Base-by-base conservation (phyloP, 2,797 vertebrate species). In the Oreonectes daqikongensis region DNA sequence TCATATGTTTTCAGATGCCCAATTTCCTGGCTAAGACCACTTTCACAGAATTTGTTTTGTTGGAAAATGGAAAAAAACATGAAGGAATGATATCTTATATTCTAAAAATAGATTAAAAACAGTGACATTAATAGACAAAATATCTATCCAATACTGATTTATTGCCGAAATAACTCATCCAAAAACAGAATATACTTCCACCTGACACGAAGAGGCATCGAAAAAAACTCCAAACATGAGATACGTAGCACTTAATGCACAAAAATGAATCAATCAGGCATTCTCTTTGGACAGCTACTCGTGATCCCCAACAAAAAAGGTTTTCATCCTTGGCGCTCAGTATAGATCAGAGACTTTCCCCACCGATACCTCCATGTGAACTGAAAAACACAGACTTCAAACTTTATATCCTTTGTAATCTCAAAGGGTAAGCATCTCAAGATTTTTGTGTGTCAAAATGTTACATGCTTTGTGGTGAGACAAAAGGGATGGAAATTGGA, bases 261-360 rank as follows among this genome's bases (percentile, higher is more conserved):
- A 72, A 32, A 61, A 50, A 40, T n/a, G 0, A 53, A 61, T 52
- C 75, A 74, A 73, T 68, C 70, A 79, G 38, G 63, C n/a, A 81
- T 79, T 81, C 70, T 79, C 69, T 77, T 79, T 79, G 73, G 77
- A 68, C 61, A 69, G 30, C 35, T 28, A 7, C 26, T 2, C 72
- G 22, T 61, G 46, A 17, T 55, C 50, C 59, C 50, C 26, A 50
- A 52, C 30, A 69, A 35, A 22, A 42, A 69, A 22, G 65, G 71
- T 64, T 52, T 76, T 77, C 66, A 26, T 81, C 38, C 65, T 18
- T 24, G 22, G 57, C 46, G 44, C 65, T 69, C 26, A 38, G 15
- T 11, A 1, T 9, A 69, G 60, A 79, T 81, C 79, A 77, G 74
- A 81, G 57, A 63, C 17, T 17, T 44, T 67, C 68, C 60, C 28